Percentiles rank a stretch among this genome's conserved stretches.
These are phyloP conservation scores for Pocota personata DNA, from an alignment of 2,888 invertebrate genomes.

Conservation along the genomic window DNA sequence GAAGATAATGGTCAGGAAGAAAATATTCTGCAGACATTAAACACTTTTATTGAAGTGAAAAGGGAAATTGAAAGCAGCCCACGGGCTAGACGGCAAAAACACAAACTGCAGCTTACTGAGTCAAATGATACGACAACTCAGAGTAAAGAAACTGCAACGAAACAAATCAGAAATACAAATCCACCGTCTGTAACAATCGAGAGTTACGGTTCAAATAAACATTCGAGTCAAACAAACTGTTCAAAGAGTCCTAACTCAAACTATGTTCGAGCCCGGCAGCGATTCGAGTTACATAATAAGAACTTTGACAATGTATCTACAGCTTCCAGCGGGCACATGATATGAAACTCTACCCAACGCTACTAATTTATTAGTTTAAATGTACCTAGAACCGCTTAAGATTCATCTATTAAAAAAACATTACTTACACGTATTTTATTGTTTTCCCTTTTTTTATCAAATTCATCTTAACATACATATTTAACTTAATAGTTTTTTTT, in stretches of 20 bases:
- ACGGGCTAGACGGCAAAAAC: slow-evolving; percentile 4
- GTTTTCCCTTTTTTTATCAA: neutral
- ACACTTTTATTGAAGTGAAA: slow-evolving; percentile 81
- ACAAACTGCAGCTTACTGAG: neutral
- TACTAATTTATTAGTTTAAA: neutral
- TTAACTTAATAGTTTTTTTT: slow-evolving; percentile 5
- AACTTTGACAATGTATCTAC: slow-evolving; percentile 40
- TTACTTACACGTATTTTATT: neutral
- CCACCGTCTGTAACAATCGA: slow-evolving; percentile 68
- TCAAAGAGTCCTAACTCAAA: slow-evolving; percentile 41
- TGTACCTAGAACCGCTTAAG: slow-evolving; percentile 21
- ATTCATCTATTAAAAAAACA: too few relatives aligned
- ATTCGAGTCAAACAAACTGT: neutral
- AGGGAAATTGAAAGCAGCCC: slow-evolving; percentile 78
- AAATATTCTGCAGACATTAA: slow-evolving; percentile 80
- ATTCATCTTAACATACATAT: slow-evolving; percentile 14
- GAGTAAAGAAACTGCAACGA: neutral
- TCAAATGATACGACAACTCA: neutral
- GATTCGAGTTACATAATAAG: slow-evolving; percentile 50
- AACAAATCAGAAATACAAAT: slow-evolving; percentile 12
- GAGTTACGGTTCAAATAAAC: slow-evolving; percentile 31
- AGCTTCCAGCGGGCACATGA: slow-evolving; percentile 43
- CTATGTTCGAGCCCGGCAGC: slow-evolving; percentile 46
- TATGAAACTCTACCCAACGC: slow-evolving; percentile 14
- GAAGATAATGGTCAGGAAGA: slow-evolving; percentile 79